phyloP scores from a whole-genome alignment of 2,113 vertebrate genomes.

The Hippoglossus stenolepis region DNA sequence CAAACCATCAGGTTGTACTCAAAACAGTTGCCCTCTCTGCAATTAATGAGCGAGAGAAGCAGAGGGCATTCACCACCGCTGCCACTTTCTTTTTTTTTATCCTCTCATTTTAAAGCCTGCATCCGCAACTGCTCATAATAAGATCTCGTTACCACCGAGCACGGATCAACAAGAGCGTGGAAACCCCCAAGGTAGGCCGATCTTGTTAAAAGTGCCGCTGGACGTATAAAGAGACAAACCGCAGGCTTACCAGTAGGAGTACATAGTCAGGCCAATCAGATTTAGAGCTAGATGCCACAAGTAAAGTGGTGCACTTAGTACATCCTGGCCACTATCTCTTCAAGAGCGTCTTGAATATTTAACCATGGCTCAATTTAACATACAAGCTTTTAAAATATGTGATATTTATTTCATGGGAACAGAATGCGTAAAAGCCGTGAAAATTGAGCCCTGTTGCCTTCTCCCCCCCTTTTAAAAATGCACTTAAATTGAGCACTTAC shows the following conservation, averaged over 20 bases:
- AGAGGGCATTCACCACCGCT: conserved; percentile 41
- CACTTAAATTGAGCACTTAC: conserved; percentile 70
- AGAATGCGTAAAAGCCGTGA: conserved; percentile 76
- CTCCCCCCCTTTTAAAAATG: conserved; percentile 46
- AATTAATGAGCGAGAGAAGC: conserved; percentile 76
- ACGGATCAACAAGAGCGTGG: conserved; percentile 45
- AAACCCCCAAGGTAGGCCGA: conserved; percentile 26
- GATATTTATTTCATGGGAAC: conserved; percentile 85
- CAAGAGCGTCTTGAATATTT: conserved; percentile 79
- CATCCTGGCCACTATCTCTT: conserved; percentile 60
- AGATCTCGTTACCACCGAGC: conserved; percentile 52
- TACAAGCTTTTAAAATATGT: conserved; percentile 80
- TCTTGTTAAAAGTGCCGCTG: conserved; percentile 50
- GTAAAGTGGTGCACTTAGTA: conserved; percentile 75
- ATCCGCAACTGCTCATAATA: conserved; percentile 30
- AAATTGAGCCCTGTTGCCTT: conserved; percentile 69
- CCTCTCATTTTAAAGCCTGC: conserved; percentile 52
- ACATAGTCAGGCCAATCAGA: conserved; percentile 67
- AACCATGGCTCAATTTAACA: conserved; percentile 72
- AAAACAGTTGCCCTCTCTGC: conserved; percentile 74
- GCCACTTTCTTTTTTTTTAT: conserved; percentile 27
- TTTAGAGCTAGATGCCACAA: conserved; percentile 65
- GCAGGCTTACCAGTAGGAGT: conserved; percentile 62
- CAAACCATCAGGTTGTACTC: conserved; percentile 77
- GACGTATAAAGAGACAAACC: conserved; percentile 65